Conservation (phyloP, 2,888 invertebrate genomes). For the Pseudococcus viburni region DNA sequence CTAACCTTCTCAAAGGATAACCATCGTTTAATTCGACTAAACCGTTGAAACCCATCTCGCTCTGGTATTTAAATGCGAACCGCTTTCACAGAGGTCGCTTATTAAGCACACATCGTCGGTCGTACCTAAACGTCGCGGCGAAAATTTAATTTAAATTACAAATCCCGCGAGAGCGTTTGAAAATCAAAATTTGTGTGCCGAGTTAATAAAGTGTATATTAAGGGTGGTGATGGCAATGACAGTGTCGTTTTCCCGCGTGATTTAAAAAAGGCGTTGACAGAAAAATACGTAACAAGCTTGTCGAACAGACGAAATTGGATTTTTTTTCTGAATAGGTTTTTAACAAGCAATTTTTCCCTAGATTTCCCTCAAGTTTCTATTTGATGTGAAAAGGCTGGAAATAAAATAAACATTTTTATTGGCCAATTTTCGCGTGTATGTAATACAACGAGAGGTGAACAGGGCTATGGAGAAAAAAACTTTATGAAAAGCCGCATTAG, state of each 20-base stretch:
- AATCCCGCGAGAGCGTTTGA: constrained; percentile 34
- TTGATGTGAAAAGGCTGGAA: constrained; percentile 66
- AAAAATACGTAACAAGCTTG: constrained; percentile 66
- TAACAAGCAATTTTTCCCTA: constrained; percentile 66
- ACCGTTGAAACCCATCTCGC: constrained; percentile 8
- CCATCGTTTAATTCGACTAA: neutral
- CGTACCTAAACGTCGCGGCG: neutral
- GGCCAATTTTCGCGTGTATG: constrained; percentile 63
- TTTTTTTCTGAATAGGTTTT: constrained; percentile 66
- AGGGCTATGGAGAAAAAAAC: constrained; percentile 61
- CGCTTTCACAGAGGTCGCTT: neutral
- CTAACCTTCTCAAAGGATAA: neutral
- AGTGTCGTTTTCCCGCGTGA: constrained; percentile 61
- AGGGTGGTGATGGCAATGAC: constrained; percentile 59
- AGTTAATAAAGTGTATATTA: constrained; percentile 62
- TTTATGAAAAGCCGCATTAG: constrained; percentile 64
- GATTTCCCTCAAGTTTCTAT: constrained; percentile 65
- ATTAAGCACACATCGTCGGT: constrained; percentile 22
- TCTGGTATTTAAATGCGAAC: neutral
- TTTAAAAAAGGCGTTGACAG: constrained; percentile 66
- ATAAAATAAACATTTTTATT: constrained; percentile 67
- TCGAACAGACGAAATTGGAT: constrained; percentile 67
- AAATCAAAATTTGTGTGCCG: constrained; percentile 55
- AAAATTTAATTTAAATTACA: constrained; percentile 55
- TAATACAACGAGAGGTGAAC: constrained; percentile 64